phyloP scores from a whole-genome alignment of 2,113 vertebrate genomes.

The Gnathochromis pfefferi region DNA sequence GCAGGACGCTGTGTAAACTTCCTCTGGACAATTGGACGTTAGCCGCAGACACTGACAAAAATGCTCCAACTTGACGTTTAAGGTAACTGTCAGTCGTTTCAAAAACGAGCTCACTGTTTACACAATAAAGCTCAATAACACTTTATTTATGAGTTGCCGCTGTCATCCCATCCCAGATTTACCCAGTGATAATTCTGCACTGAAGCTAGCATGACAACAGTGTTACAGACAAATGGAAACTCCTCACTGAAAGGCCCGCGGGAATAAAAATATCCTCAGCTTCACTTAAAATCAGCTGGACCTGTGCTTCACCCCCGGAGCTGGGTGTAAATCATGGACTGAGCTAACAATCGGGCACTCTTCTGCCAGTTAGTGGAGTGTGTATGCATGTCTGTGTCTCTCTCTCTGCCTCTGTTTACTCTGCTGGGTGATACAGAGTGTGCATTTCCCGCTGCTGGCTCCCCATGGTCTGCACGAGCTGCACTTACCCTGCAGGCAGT shows the following conservation, averaged over 20 bases:
- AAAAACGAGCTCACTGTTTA: conserved; percentile 31
- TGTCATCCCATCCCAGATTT: conserved; percentile 39
- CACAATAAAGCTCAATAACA: conserved; percentile 46
- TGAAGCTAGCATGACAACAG: conserved; percentile 26
- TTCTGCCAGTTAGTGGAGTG: conserved; percentile 46
- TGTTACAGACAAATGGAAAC: conserved; percentile 44
- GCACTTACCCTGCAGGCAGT: conserved; percentile 56
- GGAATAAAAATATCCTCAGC: conserved; percentile 41
- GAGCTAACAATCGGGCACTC: conserved; percentile 52
- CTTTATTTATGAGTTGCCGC: conserved; percentile 37
- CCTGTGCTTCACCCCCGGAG: conserved; percentile 53
- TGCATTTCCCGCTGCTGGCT: conserved; percentile 61
- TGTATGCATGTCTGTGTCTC: conserved; percentile 20
- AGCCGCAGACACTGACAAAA: conserved; percentile 47
- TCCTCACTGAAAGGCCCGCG: conserved; percentile 47
- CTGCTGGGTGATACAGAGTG: conserved; percentile 49
- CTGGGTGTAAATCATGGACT: conserved; percentile 60
- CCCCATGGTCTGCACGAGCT: conserved; percentile 55
- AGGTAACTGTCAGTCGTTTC: conserved; percentile 6
- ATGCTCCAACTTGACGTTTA: conserved; percentile 54
- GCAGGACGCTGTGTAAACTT: conserved; percentile 16
- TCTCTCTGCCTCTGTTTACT: conserved; percentile 62
- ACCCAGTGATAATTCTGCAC: conserved; percentile 34
- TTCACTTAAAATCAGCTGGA: conserved; percentile 53
- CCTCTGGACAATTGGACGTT: conserved; percentile 10